Conservation (phyloP, 2,888 invertebrate species). For the Boloria euphrosyne region DNA sequence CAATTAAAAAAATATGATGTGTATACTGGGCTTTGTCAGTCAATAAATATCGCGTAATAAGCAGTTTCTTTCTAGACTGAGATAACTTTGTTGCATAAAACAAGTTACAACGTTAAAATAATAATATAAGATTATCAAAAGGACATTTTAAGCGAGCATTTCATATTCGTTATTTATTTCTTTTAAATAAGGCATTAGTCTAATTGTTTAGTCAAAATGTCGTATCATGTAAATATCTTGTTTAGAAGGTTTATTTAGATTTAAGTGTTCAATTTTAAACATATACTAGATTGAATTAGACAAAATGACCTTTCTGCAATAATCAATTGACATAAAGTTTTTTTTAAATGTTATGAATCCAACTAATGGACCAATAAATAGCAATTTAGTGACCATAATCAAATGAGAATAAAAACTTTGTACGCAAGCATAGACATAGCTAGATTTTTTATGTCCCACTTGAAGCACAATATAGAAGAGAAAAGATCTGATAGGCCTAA, state of each 20-base stretch:
- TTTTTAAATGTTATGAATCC: slow-evolving; percentile 65
- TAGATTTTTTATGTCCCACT: neutral
- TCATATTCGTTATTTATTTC: slow-evolving; percentile 81
- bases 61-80: slow-evolving; percentile 73
- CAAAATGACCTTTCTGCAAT: slow-evolving; percentile 57
- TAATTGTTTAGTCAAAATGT: slow-evolving; percentile 79
- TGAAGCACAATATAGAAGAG: slow-evolving; percentile 10
- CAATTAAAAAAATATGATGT: neutral
- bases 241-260: slow-evolving; percentile 79
- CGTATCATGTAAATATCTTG: slow-evolving; percentile 77
- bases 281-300: slow-evolving; percentile 74
- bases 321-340: slow-evolving; percentile 57
- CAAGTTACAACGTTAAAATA: slow-evolving; percentile 69
- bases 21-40: slow-evolving; percentile 53
- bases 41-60: slow-evolving; percentile 63
- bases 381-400: slow-evolving; percentile 61
- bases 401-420: slow-evolving; percentile 47
- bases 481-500: slow-evolving; percentile 17
- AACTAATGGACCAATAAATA: slow-evolving; percentile 76
- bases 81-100: slow-evolving; percentile 67
- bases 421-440: slow-evolving; percentile 6
- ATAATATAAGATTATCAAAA: slow-evolving; percentile 69
- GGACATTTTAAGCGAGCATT: slow-evolving; percentile 76
- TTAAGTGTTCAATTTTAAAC: slow-evolving; percentile 77
- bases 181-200: slow-evolving; percentile 75